These are phyloP conservation scores for Esox niger DNA, from an alignment of 2,113 vertebrate genomes.

Conservation along the genomic window DNA sequence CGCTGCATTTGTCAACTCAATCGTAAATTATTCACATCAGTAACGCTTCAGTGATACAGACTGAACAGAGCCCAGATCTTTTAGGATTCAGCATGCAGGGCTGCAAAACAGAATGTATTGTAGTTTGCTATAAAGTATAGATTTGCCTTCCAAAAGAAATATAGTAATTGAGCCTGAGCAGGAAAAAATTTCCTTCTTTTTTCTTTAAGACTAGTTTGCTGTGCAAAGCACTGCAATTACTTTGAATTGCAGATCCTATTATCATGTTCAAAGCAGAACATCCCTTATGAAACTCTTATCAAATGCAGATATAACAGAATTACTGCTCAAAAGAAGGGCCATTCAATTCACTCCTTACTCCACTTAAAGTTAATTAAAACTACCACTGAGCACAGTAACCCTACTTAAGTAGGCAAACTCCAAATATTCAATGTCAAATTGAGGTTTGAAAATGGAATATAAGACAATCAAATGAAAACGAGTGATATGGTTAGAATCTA, in stretches of 20 bases:
- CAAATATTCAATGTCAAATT: not conserved
- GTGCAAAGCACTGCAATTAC: conserved; percentile 24
- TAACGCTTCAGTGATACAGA: no score
- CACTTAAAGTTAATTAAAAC: not conserved
- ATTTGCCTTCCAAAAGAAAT: not conserved
- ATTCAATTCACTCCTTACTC: conserved; percentile 4
- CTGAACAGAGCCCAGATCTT: no score
- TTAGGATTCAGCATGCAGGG: not conserved
- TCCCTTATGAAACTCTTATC: not conserved
- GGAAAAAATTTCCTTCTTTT: conserved; percentile 25
- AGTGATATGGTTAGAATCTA: not conserved
- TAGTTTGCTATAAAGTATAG: not conserved
- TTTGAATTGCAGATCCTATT: conserved; percentile 50
- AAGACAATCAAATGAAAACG: not conserved
- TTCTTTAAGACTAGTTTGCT: conserved; percentile 50
- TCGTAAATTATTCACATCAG: no score
- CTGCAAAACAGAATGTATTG: not conserved
- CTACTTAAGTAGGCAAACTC: not conserved
- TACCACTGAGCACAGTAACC: not conserved
- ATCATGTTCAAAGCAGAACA: conserved; percentile 7
- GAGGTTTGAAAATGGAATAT: not conserved
- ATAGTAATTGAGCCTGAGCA: not conserved
- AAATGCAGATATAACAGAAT: conserved; percentile 6
- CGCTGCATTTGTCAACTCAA: no score
- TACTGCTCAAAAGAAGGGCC: not conserved